A percentile compares a stretch with the other conserved stretches of the same genome.
Conservation (phyloP, 1,140 invertebrate genomes). For the Eueides isabella region DNA sequence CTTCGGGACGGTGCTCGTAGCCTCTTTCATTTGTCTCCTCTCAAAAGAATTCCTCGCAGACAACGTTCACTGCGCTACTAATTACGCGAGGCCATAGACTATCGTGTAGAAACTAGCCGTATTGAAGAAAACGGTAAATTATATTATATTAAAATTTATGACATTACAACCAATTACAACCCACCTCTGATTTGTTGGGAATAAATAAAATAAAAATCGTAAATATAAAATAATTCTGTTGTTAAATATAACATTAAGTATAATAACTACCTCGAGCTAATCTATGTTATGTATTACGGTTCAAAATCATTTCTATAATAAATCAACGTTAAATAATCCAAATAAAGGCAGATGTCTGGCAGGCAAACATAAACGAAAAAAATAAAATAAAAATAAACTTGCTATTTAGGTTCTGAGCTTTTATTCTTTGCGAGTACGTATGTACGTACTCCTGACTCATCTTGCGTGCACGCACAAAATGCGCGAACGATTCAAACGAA, state of each 20-base stretch:
- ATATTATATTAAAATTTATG: background rate
- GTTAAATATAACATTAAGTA: background rate
- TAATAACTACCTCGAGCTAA: background rate
- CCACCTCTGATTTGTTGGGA: too few species aligned
- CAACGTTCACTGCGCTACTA: conserved; percentile 75
- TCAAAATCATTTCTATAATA: background rate
- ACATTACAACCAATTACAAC: too few species aligned
- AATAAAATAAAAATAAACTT: conserved; percentile 18
- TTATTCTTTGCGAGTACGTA: conserved; percentile 46
- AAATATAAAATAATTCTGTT: too few species aligned
- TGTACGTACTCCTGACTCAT: conserved; percentile 59
- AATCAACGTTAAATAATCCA: background rate
- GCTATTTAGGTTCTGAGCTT: conserved; percentile 9
- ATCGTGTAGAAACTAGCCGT: conserved; percentile 15
- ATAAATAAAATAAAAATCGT: too few species aligned
- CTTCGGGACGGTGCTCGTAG: conserved; percentile 57
- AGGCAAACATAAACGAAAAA: background rate
- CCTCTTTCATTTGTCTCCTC: conserved; percentile 73
- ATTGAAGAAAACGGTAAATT: background rate
- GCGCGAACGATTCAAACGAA: conserved; percentile 74
- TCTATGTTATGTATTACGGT: background rate
- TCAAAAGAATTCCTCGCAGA: conserved; percentile 79
- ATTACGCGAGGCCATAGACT: conserved; percentile 69
- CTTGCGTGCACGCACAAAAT: conserved; percentile 69
- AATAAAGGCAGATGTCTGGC: background rate